Conservation (phyloP, 30 jellyfish, hydroid and myxozoan genomes). For the Hydractinia echinata region DNA sequence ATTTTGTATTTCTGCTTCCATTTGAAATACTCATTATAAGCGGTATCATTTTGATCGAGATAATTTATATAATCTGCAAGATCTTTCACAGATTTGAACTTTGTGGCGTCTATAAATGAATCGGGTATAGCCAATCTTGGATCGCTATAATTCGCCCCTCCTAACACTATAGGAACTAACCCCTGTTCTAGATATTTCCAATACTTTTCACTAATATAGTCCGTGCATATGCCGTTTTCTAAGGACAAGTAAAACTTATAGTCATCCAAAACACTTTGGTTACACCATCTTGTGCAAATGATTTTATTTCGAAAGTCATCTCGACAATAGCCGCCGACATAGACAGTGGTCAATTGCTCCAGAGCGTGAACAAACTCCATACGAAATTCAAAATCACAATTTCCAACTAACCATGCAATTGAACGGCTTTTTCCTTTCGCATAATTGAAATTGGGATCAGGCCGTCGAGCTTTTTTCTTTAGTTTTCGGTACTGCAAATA, state of each 20-base stretch:
- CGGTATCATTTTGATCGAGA: slow-evolving; percentile 83
- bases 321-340: slow-evolving; percentile 82
- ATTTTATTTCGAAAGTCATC: slow-evolving; percentile 26
- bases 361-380: slow-evolving; percentile 56
- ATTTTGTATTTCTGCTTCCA: slow-evolving; percentile 69
- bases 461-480: neutral
- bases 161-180: slow-evolving; percentile 84
- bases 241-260: slow-evolving; percentile 81
- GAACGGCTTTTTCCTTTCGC: slow-evolving; percentile 49
- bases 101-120: slow-evolving; percentile 69
- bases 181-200: slow-evolving; percentile 66
- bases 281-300: slow-evolving; percentile 42
- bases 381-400: slow-evolving; percentile 69
- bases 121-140: slow-evolving; percentile 89
- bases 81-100: slow-evolving; percentile 52
- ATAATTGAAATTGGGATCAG: slow-evolving; percentile 31
- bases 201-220: slow-evolving; percentile 83
- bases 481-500: slow-evolving; percentile 52
- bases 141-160: slow-evolving; percentile 70
- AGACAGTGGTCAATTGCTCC: slow-evolving; percentile 47
- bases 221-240: slow-evolving; percentile 76
- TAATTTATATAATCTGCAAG: slow-evolving; percentile 63
- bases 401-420: slow-evolving; percentile 76
- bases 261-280: slow-evolving; percentile 14
- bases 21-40: slow-evolving; percentile 82